Evolutionary conservation across 2,888 invertebrate genomes (phyloP), one percentile per base, ranked within the genome.

Genomic region (Lasiommata megera): DNA sequence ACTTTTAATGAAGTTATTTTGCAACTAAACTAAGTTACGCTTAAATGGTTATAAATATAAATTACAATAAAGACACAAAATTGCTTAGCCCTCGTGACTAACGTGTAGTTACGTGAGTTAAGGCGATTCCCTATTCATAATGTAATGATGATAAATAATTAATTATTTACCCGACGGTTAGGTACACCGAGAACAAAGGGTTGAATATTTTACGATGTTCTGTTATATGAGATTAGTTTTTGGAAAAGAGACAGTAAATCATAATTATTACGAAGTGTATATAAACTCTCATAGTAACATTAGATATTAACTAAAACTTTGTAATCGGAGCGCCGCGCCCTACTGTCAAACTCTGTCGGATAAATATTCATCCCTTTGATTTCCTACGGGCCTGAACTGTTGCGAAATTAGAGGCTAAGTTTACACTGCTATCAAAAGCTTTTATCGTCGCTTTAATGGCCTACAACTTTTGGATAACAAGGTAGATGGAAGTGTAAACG

Each of bases 291-390:
- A 29, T 28, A 44, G 14, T 23, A 14, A 23, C 18, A 43, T 43
- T 43, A 44, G 28, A 44, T 28, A 44, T 44, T 48, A 36, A 48
- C 7, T 36, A 37, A 36, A 48, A 48, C 37, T 62, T 47, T 64
- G 69, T 74, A 78, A 77, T 78, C 76, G 68, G 69, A 76, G 66
- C 67, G 68, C 68, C 61, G 62, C 64, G 58, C 64, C 70, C 65
- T 58, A 62, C 64, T 67, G 63, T 57, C 65, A 48, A 48, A 48
- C 37, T 50, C 62, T 54, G 53, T 58, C 58, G 71, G 65, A 80
- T 83, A 82, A 80, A 82, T 81, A 82, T 82, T 79, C 76, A 81
- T 76, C 73, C 71, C 69, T 74, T 72, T 72, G 76, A 78, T 79
- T 80, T 77, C 65, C 69, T 66, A 73, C 72, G 68, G 72, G 57